Percentiles rank a stretch among this genome's conserved stretches.
Conservation (phyloP, 1,140 invertebrate genomes). For the Zaprionus camerounensis region DNA sequence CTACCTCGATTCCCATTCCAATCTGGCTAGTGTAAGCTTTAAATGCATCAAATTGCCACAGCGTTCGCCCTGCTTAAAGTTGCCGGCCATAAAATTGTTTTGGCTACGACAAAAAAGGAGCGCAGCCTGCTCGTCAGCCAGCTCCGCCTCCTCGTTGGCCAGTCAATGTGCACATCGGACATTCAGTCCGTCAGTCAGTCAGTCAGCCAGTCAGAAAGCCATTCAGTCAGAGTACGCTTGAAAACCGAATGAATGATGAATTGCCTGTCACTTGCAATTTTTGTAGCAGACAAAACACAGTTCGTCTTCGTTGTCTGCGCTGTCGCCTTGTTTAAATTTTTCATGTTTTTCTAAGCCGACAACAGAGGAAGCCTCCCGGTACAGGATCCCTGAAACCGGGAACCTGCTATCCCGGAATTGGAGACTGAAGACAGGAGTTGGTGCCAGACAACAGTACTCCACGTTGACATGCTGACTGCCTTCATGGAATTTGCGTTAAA, state of each 20-base stretch:
- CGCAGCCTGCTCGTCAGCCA: slow-evolving; percentile 7
- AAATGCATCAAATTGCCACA: slow-evolving; percentile 82
- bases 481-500: slow-evolving; percentile 76
- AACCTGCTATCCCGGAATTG: neutral
- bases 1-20: slow-evolving; percentile 6
- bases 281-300: slow-evolving; percentile 75
- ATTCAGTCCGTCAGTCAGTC: slow-evolving; percentile 25
- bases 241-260: slow-evolving; percentile 80
- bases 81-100: slow-evolving; percentile 74
- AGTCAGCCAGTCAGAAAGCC: slow-evolving; percentile 16
- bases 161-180: slow-evolving; percentile 17
- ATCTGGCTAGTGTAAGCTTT: slow-evolving; percentile 57
- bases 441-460: slow-evolving; percentile 1
- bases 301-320: slow-evolving; percentile 51
- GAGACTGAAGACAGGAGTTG: slow-evolving; percentile 4
- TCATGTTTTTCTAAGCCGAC: slow-evolving; percentile 73
- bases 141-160: slow-evolving; percentile 45
- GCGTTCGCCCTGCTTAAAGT: slow-evolving; percentile 64
- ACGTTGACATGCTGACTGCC: slow-evolving; percentile 73
- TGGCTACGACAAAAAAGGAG: slow-evolving; percentile 74
- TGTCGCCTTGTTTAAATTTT: slow-evolving; percentile 73
- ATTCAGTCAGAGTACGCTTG: slow-evolving; percentile 45
- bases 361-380: neutral
- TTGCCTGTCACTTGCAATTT: slow-evolving; percentile 83
- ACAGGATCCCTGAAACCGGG: neutral